A percentile compares a stretch with the other conserved stretches of the same genome.
These are phyloP conservation scores for Gallinago undulata DNA, from an alignment of 2,113 vertebrate species.

Conservation along the genomic window DNA sequence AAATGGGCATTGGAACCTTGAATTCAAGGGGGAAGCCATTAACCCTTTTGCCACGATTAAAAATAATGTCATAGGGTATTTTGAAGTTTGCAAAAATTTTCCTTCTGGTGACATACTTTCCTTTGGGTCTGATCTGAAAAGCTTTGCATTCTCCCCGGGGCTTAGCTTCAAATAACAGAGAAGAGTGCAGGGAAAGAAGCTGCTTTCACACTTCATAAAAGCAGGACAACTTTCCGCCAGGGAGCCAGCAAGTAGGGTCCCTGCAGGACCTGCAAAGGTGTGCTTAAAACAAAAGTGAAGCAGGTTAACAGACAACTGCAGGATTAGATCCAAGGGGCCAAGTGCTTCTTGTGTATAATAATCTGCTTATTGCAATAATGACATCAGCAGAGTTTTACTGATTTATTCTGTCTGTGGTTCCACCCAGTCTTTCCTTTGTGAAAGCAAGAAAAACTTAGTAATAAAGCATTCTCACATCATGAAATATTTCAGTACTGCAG, in stretches of 20 bases:
- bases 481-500: not conserved
- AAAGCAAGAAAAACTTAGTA: not conserved
- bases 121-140: constrained; percentile 12
- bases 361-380: not conserved
- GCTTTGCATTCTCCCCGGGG: not conserved
- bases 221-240: constrained; percentile 22
- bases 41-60: constrained; percentile 7
- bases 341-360: not conserved
- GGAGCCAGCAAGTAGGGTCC: not conserved
- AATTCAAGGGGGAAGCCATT: not conserved
- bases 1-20: not conserved
- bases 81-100: not conserved
- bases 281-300: constrained; percentile 31
- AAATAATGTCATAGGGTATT: not conserved
- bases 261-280: not conserved
- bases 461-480: not conserved
- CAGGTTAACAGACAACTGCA: not conserved
- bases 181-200: not conserved
- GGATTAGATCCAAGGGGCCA: not conserved
- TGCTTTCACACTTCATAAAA: constrained; percentile 44
- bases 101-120: constrained; percentile 3
- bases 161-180: constrained; percentile 23
- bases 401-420: not conserved
- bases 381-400: not conserved
- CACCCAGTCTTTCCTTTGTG: not conserved